These are phyloP conservation scores for Lordiphosa stackelbergi DNA, from an alignment of 1,140 invertebrate genomes.

Conservation along the genomic window DNA sequence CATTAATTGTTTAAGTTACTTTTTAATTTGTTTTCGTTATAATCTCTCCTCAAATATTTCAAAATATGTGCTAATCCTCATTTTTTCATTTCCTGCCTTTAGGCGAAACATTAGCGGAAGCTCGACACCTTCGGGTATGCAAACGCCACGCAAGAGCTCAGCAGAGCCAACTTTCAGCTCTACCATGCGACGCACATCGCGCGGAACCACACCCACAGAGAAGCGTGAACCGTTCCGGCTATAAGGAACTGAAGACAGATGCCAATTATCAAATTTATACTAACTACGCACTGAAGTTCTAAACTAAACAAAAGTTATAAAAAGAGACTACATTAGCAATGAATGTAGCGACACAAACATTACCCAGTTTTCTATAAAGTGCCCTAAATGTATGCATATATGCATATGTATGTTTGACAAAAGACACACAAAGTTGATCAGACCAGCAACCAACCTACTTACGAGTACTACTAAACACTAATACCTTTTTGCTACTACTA, in stretches of 20 bases:
- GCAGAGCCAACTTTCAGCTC: conserved; percentile 73
- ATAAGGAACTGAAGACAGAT: conserved; percentile 73
- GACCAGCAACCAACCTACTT: conserved; percentile 54
- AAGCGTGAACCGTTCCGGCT: conserved; percentile 83
- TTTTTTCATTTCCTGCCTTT: background rate
- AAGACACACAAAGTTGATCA: conserved; percentile 63
- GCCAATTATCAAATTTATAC: conserved; percentile 52
- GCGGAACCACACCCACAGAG: conserved; percentile 80
- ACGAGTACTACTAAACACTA: conserved; percentile 64
- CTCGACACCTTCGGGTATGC: conserved; percentile 75
- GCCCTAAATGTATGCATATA: conserved; percentile 28
- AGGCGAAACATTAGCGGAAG: conserved; percentile 75
- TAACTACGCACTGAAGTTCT: conserved; percentile 69
- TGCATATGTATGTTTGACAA: conserved; percentile 41
- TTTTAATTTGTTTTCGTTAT: conserved; percentile 18
- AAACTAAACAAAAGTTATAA: conserved; percentile 32
- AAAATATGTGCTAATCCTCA: background rate
- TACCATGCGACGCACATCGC: conserved; percentile 76
- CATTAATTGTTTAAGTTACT: conserved; percentile 31
- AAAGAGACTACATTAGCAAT: conserved; percentile 47
- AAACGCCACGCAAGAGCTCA: conserved; percentile 75
- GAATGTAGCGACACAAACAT: conserved; percentile 48
- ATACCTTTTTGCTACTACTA: conserved; percentile 72
- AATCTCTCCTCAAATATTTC: background rate
- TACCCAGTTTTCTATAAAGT: conserved; percentile 36